Evolutionary conservation across 2,113 vertebrate genomes (phyloP).

Genomic region (Malurus cyaneus): DNA sequence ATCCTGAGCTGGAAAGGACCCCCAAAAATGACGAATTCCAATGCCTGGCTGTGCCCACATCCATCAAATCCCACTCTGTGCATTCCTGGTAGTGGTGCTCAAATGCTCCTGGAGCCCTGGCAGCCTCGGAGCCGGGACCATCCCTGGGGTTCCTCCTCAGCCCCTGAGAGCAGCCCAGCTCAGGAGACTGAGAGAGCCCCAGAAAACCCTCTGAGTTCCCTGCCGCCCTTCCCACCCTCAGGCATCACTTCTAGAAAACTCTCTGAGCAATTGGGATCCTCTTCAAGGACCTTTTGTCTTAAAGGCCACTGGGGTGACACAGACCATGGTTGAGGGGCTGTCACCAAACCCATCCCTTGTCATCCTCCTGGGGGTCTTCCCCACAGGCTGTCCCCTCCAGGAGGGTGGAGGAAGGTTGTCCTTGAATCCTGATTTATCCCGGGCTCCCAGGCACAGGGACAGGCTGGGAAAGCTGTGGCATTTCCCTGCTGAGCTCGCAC

Average conservation of each 20-base stretch:
- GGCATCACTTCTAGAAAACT: background rate
- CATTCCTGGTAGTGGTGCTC: background rate
- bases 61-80: background rate
- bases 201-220: background rate
- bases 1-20: background rate
- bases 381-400: background rate
- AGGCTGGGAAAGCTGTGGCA: background rate
- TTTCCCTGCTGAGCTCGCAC: background rate
- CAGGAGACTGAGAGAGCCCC: background rate
- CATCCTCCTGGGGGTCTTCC: background rate
- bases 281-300: background rate
- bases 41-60: background rate
- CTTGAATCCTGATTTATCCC: background rate
- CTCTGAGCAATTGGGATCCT: background rate
- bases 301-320: background rate
- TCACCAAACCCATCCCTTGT: background rate
- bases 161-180: background rate
- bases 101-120: background rate
- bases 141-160: background rate
- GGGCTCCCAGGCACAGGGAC: background rate
- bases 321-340: accelerated
- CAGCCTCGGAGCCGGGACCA: background rate
- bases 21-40: background rate
- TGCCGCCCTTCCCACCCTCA: background rate
- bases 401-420: accelerated